phyloP scores from a whole-genome alignment of 2,113 vertebrate species.

The Microtus montanus region DNA sequence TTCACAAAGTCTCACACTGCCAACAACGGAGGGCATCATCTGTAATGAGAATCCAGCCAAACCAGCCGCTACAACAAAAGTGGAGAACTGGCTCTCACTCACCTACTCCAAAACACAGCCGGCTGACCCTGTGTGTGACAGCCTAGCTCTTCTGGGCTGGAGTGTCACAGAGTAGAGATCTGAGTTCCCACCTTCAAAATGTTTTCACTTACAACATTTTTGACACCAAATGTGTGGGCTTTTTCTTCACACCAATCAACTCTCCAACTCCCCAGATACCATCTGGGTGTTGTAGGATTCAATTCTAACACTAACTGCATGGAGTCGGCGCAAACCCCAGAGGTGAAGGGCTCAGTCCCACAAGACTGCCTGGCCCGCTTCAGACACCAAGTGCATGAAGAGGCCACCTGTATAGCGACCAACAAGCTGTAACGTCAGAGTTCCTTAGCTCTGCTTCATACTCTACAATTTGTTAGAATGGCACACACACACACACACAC shows the following conservation, averaged over 20 bases:
- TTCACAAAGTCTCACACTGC: neutral
- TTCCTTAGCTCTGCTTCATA: neutral
- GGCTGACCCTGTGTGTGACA: accelerated
- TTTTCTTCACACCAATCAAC: conserved; percentile 37
- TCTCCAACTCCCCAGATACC: neutral
- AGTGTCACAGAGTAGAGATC: neutral
- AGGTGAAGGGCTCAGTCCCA: neutral
- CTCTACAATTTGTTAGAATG: neutral
- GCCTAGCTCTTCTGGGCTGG: neutral
- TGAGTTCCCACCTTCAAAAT: neutral
- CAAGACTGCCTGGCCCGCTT: neutral
- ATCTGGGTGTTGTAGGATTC: neutral
- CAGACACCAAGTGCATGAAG: neutral
- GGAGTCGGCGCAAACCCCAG: neutral
- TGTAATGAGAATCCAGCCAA: neutral
- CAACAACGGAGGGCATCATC: neutral
- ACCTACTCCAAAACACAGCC: neutral
- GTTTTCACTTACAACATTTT: conserved; percentile 6
- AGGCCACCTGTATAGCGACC: neutral
- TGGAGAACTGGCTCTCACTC: neutral
- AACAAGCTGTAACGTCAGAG: neutral
- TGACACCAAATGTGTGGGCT: neutral
- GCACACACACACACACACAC: neutral
- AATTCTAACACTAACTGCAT: neutral
- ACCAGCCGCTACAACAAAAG: neutral